phyloP scores from a whole-genome alignment of 2,888 invertebrate genomes.

The Drosophila peninsularis region DNA sequence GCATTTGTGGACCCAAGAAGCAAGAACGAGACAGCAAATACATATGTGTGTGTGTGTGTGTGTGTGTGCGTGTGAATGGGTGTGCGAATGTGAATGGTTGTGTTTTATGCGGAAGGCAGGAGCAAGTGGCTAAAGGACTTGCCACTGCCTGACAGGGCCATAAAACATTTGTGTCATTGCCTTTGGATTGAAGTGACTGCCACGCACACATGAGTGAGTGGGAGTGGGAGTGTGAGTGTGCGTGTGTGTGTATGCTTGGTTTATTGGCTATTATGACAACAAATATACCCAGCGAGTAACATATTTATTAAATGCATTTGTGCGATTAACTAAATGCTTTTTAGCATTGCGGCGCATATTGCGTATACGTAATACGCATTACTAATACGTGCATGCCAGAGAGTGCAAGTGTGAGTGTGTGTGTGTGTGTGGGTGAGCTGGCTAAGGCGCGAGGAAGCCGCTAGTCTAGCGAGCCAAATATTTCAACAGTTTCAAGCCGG shows the following conservation, averaged over 20 bases:
- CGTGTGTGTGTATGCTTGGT: conserved; percentile 33
- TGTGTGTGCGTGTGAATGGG: conserved; percentile 9
- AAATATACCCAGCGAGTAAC: conserved; percentile 55
- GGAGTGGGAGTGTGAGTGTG: not conserved
- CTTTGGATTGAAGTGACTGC: conserved; percentile 38
- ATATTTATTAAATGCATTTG: conserved; percentile 70
- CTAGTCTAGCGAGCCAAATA: conserved; percentile 24
- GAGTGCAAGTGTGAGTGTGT: not conserved
- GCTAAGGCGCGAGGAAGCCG: conserved; percentile 39
- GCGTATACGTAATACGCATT: conserved; percentile 65
- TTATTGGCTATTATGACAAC: conserved; percentile 72
- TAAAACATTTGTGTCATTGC: conserved; percentile 66
- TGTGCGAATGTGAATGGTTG: conserved; percentile 22
- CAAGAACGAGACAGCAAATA: conserved; percentile 34
- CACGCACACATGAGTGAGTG: not conserved
- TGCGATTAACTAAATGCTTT: conserved; percentile 74
- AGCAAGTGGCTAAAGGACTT: conserved; percentile 43
- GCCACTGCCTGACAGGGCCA: conserved; percentile 33
- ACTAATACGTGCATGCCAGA: not conserved
- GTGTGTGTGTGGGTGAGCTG: not conserved
- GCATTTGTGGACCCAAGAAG: conserved; percentile 61
- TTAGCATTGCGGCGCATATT: conserved; percentile 30
- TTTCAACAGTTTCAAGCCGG: conserved; percentile 44
- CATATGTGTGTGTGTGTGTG: conserved; percentile 6
- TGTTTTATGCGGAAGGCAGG: conserved; percentile 17